Percentiles rank a stretch among this genome's conserved stretches.
Conservation (phyloP, 2,797 vertebrate genomes). For the Cetoscarus ocellatus region DNA sequence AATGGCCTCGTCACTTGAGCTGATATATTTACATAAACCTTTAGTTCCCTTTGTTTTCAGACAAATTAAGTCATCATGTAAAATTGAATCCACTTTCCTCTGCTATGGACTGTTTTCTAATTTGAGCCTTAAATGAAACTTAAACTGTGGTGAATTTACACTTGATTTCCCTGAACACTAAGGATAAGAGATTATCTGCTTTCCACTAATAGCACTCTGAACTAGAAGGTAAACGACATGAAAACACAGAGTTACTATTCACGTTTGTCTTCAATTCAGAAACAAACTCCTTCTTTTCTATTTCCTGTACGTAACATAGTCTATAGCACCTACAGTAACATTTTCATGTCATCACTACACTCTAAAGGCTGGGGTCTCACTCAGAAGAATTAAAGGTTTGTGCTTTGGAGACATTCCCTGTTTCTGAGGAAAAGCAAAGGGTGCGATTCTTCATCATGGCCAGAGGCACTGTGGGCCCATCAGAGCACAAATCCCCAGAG, state of each 20-base stretch:
- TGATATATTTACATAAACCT: constrained; percentile 25
- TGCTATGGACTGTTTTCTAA: constrained; percentile 8
- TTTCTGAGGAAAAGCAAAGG: constrained; percentile 60
- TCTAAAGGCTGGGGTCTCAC: constrained; percentile 38
- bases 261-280: constrained; percentile 32
- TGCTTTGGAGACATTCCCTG: constrained; percentile 80
- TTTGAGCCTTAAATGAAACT: constrained; percentile 2
- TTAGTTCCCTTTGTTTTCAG: constrained; percentile 11
- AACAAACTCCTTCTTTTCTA: constrained; percentile 13
- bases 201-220: constrained; percentile 10
- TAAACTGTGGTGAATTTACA: constrained; percentile 3
- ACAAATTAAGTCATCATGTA: background rate
- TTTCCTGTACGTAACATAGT: constrained; percentile 43
- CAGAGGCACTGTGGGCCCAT: constrained; percentile 65
- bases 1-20: constrained; percentile 32
- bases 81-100: constrained; percentile 11
- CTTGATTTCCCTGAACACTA: constrained; percentile 45
- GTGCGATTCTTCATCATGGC: constrained; percentile 57
- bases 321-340: constrained; percentile 61
- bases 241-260: constrained; percentile 29
- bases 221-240: constrained; percentile 22
- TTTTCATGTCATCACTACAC: constrained; percentile 35
- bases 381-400: constrained; percentile 77
- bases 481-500: constrained; percentile 51
- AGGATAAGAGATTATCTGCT: constrained; percentile 28